phyloP scores from a whole-genome alignment of 2,888 invertebrate genomes.

The Leptopilina drosophilae region DNA sequence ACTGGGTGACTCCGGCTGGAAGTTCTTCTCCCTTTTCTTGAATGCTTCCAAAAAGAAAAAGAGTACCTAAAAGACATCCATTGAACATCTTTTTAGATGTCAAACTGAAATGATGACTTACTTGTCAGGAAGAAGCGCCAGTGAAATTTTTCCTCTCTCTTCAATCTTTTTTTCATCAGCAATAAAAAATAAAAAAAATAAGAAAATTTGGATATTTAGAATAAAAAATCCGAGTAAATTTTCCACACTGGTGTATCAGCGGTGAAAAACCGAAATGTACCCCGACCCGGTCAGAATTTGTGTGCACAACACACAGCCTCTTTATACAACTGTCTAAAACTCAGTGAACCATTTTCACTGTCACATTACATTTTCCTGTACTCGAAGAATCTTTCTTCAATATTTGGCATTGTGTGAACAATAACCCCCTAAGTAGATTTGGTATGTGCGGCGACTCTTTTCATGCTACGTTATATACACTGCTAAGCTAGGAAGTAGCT shows the following conservation, averaged over 20 bases:
- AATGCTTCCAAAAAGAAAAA: conserved; percentile 37
- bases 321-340: neutral
- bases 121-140: neutral
- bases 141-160: neutral
- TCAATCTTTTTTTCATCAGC: neutral
- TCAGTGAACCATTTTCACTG: conserved; percentile 7
- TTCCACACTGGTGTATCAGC: too few relatives aligned
- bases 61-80: conserved; percentile 7
- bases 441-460: conserved; percentile 50
- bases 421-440: conserved; percentile 14
- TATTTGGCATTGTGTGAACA: conserved; percentile 16
- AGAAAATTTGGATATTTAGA: too few relatives aligned
- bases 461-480: conserved; percentile 68
- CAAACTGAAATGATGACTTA: conserved; percentile 1
- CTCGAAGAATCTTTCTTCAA: conserved; percentile 12
- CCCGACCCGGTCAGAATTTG: too few relatives aligned
- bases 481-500: conserved; percentile 65
- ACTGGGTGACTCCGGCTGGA: conserved; percentile 73
- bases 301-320: too few relatives aligned
- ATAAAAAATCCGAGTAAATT: too few relatives aligned
- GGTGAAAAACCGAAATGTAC: too few relatives aligned
- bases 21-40: conserved; percentile 64
- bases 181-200: too few relatives aligned
- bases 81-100: conserved; percentile 24
- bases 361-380: conserved; percentile 9